Conservation (phyloP, 2,888 invertebrate genomes). For the Celastrina argiolus region DNA sequence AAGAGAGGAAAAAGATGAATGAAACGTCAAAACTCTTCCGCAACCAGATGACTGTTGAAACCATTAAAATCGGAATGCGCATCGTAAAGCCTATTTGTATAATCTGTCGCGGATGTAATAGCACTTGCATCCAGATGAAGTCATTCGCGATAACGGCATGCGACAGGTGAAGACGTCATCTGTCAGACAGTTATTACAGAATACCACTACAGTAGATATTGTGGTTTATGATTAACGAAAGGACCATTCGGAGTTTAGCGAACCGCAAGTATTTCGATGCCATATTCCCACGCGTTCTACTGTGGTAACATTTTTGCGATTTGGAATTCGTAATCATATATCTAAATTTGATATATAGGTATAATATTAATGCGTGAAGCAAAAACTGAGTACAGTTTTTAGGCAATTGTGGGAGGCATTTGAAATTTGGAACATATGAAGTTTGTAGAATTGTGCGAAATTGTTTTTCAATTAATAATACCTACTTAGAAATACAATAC, state of each 20-base stretch:
- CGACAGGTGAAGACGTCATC: slow-evolving; percentile 58
- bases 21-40: neutral
- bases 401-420: too few species aligned
- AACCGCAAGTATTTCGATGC: slow-evolving; percentile 55
- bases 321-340: too few species aligned
- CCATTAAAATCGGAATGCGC: neutral
- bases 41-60: neutral
- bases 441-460: too few species aligned
- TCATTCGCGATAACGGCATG: slow-evolving; percentile 53
- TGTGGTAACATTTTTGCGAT: slow-evolving; percentile 23
- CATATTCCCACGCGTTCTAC: slow-evolving; percentile 28
- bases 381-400: too few species aligned
- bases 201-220: slow-evolving; percentile 44
- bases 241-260: slow-evolving; percentile 54
- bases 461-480: too few species aligned
- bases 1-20: too few species aligned
- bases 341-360: too few species aligned
- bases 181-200: slow-evolving; percentile 52
- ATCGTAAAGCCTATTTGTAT: slow-evolving; percentile 9
- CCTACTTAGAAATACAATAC: too few species aligned
- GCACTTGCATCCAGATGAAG: slow-evolving; percentile 34
- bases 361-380: too few species aligned
- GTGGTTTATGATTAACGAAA: slow-evolving; percentile 40
- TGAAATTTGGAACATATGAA: too few species aligned
- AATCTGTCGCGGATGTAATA: slow-evolving; percentile 19